Percentiles rank a stretch among this genome's conserved stretches.
These are phyloP conservation scores for Stigmatopora nigra DNA, from an alignment of 2,113 vertebrate species.

Conservation along the genomic window DNA sequence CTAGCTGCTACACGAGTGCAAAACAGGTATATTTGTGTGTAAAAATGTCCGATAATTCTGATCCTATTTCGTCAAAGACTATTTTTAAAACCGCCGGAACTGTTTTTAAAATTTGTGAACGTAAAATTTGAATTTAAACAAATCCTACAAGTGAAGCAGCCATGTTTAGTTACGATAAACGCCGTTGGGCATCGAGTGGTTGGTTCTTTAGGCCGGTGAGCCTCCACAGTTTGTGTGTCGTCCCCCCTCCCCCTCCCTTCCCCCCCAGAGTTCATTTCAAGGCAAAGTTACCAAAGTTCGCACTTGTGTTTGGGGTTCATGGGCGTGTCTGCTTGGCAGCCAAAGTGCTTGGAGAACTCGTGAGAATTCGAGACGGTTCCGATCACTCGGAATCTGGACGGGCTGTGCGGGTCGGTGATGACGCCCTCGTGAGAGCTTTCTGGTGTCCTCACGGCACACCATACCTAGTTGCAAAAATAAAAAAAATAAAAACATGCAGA, in stretches of 20 bases:
- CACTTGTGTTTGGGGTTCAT: conserved; percentile 94
- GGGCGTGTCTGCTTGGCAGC: conserved; percentile 73
- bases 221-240: not conserved
- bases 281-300: conserved; percentile 83
- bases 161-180: conserved; percentile 17
- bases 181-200: conserved; percentile 35
- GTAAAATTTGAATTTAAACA: not conserved
- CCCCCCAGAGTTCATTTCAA: not conserved
- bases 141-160: conserved; percentile 30
- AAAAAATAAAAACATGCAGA: not conserved
- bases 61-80: not conserved
- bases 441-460: conserved; percentile 88
- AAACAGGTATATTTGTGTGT: not conserved
- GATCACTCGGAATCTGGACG: conserved; percentile 87
- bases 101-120: not conserved
- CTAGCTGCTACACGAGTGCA: not conserved
- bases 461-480: conserved; percentile 72
- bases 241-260: not conserved
- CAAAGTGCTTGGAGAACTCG: conserved; percentile 86
- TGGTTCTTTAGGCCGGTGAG: conserved; percentile 8
- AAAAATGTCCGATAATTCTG: not conserved
- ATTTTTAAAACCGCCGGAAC: not conserved
- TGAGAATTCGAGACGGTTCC: conserved; percentile 87
- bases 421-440: conserved; percentile 93
- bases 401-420: conserved; percentile 93